Evolutionary conservation across 2,888 invertebrate species (phyloP), one percentile per base, ranked within the genome.

Genomic region (Drosophila hawaiiensis): DNA sequence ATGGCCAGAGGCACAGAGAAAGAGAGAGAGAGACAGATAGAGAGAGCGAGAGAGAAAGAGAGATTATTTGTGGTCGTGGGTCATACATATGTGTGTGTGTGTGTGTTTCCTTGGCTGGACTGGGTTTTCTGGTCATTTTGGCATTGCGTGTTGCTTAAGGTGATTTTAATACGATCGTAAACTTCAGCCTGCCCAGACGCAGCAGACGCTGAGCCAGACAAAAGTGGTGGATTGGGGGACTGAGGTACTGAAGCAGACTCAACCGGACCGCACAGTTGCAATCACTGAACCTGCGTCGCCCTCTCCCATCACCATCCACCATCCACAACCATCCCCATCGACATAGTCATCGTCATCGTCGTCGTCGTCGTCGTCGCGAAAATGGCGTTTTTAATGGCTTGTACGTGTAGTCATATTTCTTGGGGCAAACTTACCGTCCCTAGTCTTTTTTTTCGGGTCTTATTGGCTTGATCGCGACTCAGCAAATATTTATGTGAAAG

Each of bases 101-200:
- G 33, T 69, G 60, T 35, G 60, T 60, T 63, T 61, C 56, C 64
- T 54, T 74, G 68, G n/a, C 49, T 39, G 33, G 33, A 14, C 52
- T 68, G 55, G 63, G 52, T 70, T 77, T 72, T 73, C 81, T 86
- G 79, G 73, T 82, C 80, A 82, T 84, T 87, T 89, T 75, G 82
- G 84, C 82, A 73, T 87, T 89, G 89, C 89, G 88, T 89, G 89
- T 85, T 83, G 76, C 81, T 87, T 84, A 90, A 89, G 90, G 89
- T 89, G 89, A 89, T 90, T 89, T 89, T 89, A 89, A 89, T 89
- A 89, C 88, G 89, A 87, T 89, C 89, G 84, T 89, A 89, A 89
- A 89, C 85, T 89, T 78, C 76, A 79, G 76, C 55, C 76, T 54
- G 80, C 69, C 72, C 83, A 86, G 84, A 85, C 82, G 76, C 82